Percentiles rank a stretch among this genome's conserved stretches.
phyloP scores from a whole-genome alignment of 2,113 vertebrate species.

The Gymnobelideus leadbeateri region DNA sequence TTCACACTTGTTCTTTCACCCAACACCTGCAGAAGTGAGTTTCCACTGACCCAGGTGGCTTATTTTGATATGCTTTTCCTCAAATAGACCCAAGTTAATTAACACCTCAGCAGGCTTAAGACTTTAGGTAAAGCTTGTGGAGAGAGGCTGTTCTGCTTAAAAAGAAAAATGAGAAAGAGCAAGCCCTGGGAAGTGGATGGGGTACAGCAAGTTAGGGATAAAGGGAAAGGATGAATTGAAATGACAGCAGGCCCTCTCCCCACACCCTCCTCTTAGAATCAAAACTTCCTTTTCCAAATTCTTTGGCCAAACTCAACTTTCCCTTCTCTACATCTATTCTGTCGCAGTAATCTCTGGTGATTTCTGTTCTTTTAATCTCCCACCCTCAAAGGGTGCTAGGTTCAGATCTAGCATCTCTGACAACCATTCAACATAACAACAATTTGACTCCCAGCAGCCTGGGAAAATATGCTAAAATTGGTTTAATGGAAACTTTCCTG shows the following conservation, averaged over 20 bases:
- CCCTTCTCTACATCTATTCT: not conserved
- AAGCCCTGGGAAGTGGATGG: not conserved
- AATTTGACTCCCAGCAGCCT: not conserved
- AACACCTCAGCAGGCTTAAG: not conserved
- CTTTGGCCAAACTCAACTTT: not conserved
- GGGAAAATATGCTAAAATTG: not conserved
- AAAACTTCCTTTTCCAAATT: not conserved
- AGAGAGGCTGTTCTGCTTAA: not conserved
- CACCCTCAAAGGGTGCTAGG: not conserved
- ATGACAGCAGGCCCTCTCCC: not conserved
- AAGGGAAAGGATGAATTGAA: not conserved
- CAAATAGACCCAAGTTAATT: not conserved
- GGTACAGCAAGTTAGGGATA: not conserved
- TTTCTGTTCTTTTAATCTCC: not conserved
- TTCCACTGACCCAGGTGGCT: not conserved
- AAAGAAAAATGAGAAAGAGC: not conserved
- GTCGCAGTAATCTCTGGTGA: not conserved
- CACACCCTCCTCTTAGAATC: not conserved
- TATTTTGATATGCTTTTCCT: not conserved
- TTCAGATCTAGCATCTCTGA: not conserved
- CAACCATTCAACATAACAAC: not conserved
- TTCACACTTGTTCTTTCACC: conserved; percentile 3
- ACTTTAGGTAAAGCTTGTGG: not conserved
- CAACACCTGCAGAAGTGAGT: not conserved
- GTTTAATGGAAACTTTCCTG: not conserved